Evolutionary conservation across 2,888 invertebrate genomes (phyloP).

Genomic region (Drosophila histrio): DNA sequence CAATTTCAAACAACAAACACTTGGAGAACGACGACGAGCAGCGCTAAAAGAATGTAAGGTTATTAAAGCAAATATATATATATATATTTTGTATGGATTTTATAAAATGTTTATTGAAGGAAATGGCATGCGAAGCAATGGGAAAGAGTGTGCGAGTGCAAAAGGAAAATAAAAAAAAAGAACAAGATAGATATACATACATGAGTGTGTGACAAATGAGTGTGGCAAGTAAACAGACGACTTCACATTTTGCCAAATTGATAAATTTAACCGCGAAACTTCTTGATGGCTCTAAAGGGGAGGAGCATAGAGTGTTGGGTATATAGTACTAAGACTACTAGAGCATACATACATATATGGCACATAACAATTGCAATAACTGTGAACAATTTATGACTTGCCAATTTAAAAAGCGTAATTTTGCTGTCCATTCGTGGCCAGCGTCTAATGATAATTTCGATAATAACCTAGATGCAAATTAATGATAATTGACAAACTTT

Average conservation of each 20-base stretch:
- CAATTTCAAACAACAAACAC: slow-evolving; percentile 73
- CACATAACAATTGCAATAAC: slow-evolving; percentile 40
- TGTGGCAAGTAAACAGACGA: slow-evolving; percentile 38
- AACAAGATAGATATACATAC: neutral
- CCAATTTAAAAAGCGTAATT: slow-evolving; percentile 47
- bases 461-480: slow-evolving; percentile 74
- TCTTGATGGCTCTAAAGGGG: slow-evolving; percentile 11
- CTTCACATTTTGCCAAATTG: slow-evolving; percentile 49
- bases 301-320: neutral
- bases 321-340: neutral
- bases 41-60: slow-evolving; percentile 67
- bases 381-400: slow-evolving; percentile 35
- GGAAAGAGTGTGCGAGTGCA: neutral
- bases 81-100: slow-evolving; percentile 29
- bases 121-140: slow-evolving; percentile 10
- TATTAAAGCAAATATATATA: slow-evolving; percentile 51
- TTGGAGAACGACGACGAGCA: slow-evolving; percentile 41
- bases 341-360: slow-evolving; percentile 6
- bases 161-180: neutral
- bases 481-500: slow-evolving; percentile 65
- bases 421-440: slow-evolving; percentile 23
- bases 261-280: slow-evolving; percentile 31
- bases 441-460: slow-evolving; percentile 60
- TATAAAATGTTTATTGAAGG: slow-evolving; percentile 47
- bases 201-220: slow-evolving; percentile 39